Conservation (phyloP, 2,888 invertebrate species). For the Cataglyphis albicans region DNA sequence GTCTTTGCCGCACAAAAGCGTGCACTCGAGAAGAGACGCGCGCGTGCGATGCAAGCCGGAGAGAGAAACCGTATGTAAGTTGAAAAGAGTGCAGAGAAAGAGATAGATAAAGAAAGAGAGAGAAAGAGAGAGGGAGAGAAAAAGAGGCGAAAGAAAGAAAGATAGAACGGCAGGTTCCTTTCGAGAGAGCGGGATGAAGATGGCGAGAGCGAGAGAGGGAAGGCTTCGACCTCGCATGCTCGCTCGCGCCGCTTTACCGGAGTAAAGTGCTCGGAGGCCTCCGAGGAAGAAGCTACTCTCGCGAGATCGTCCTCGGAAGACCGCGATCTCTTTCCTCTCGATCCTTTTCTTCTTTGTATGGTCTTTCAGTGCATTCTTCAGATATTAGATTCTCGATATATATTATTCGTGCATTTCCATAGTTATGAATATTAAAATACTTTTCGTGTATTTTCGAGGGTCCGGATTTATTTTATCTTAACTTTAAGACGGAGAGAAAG, state of each 20-base stretch:
- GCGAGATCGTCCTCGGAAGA: constrained; percentile 46
- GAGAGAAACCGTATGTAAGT: constrained; percentile 43
- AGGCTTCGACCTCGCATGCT: constrained; percentile 69
- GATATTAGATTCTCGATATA: constrained; percentile 27
- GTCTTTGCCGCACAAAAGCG: constrained; percentile 31
- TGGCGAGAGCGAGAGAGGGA: constrained; percentile 44
- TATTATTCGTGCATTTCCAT: background rate
- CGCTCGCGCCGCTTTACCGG: constrained; percentile 59
- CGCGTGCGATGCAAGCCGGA: constrained; percentile 36
- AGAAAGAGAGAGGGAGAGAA: background rate
- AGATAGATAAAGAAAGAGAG: constrained; percentile 6
- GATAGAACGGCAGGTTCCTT: constrained; percentile 19
- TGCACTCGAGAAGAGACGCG: constrained; percentile 42
- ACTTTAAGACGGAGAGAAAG: background rate
- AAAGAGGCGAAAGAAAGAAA: constrained; percentile 6
- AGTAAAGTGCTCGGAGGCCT: constrained; percentile 53
- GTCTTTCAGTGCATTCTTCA: constrained; percentile 5
- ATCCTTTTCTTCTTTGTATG: background rate
- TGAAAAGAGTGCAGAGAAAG: constrained; percentile 15
- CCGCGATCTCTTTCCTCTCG: constrained; percentile 45
- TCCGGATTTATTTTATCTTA: background rate
- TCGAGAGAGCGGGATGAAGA: constrained; percentile 17
- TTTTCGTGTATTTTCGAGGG: background rate
- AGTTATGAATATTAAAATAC: background rate
- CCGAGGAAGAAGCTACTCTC: constrained; percentile 44